Conservation (phyloP, 1,140 invertebrate species). For the Rhyacophila brunnea region DNA sequence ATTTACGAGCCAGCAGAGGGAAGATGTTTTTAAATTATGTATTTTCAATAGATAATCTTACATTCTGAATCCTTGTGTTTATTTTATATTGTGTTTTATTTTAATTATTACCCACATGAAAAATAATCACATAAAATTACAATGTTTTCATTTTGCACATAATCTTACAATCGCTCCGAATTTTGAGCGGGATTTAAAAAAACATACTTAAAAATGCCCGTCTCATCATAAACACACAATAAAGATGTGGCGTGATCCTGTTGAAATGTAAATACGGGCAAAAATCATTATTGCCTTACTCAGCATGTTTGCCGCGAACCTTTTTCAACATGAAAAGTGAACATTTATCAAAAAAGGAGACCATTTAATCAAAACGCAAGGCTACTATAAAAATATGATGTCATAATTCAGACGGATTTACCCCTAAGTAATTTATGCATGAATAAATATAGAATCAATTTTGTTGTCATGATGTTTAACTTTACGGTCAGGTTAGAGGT, state of each 20-base stretch:
- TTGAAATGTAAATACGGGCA: slow-evolving; percentile 24
- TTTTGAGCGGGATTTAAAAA: slow-evolving; percentile 5
- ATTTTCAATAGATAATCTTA: too few species aligned
- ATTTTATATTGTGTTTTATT: too few species aligned
- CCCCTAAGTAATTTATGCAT: slow-evolving; percentile 9
- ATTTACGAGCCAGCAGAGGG: too few species aligned
- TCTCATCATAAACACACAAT: slow-evolving; percentile 19
- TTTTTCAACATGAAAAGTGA: slow-evolving; percentile 27
- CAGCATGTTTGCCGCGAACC: slow-evolving; percentile 12
- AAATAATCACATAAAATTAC: too few species aligned
- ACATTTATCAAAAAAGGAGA: slow-evolving; percentile 30
- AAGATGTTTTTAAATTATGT: too few species aligned
- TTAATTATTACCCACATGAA: too few species aligned
- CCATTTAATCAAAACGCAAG: slow-evolving; percentile 21
- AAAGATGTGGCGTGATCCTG: slow-evolving; percentile 23
- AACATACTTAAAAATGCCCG: slow-evolving; percentile 12
- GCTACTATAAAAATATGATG: slow-evolving; percentile 24
- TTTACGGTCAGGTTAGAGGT: background rate
- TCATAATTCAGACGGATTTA: slow-evolving; percentile 29
- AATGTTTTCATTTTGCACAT: too few species aligned
- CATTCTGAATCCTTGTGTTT: too few species aligned
- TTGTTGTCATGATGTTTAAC: slow-evolving; percentile 18
- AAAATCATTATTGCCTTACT: slow-evolving; percentile 27
- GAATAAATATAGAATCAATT: slow-evolving; percentile 31
- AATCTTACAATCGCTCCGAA: too few species aligned